These are phyloP conservation scores for Synaphobranchus kaupii DNA, from an alignment of 2,797 vertebrate genomes.

Conservation along the genomic window DNA sequence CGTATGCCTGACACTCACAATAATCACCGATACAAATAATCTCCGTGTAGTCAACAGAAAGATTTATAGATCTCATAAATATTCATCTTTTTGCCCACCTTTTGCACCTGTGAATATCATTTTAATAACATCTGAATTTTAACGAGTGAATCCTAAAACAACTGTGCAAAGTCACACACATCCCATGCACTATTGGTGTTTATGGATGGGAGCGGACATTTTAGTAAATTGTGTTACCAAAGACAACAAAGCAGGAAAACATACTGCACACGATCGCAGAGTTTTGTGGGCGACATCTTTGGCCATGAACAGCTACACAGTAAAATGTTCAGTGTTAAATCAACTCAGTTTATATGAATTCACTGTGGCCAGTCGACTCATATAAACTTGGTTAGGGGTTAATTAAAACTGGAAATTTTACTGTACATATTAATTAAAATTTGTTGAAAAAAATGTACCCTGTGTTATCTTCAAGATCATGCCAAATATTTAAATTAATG, in stretches of 20 bases:
- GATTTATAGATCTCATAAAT: background rate
- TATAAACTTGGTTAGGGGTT: too few species aligned
- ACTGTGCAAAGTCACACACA: background rate
- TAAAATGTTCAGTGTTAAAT: too few species aligned
- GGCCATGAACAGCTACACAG: too few species aligned
- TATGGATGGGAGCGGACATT: too few species aligned
- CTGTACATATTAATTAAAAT: background rate
- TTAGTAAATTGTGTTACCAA: too few species aligned
- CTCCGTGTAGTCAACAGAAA: background rate
- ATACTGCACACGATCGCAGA: too few species aligned
- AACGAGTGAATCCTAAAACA: background rate
- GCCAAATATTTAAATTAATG: background rate
- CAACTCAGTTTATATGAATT: too few species aligned
- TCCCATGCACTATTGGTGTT: background rate
- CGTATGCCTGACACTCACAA: background rate
- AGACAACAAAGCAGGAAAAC: too few species aligned
- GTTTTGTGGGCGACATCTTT: too few species aligned
- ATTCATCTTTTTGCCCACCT: background rate
- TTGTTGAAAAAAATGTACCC: background rate
- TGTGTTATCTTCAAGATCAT: background rate
- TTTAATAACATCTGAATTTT: background rate
- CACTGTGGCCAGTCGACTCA: too few species aligned
- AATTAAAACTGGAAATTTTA: too few species aligned
- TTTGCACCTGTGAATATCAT: background rate
- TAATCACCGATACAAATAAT: background rate